Conservation (phyloP, 2,888 invertebrate species). For the Clostera curtula region DNA sequence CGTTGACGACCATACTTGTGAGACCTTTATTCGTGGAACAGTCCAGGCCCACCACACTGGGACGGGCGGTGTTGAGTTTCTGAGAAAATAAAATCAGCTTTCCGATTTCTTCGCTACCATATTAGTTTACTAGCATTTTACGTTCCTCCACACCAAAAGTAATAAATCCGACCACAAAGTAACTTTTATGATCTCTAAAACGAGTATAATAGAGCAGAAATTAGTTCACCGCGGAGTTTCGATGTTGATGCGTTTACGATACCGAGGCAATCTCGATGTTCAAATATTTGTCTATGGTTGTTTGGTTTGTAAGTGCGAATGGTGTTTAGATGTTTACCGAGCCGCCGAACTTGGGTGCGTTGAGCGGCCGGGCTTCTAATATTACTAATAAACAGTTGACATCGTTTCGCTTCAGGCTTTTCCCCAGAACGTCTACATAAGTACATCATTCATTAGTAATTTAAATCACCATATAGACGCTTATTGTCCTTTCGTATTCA, state of each 20-base stretch:
- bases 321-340: constrained; percentile 69
- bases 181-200: constrained; percentile 34
- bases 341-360: constrained; percentile 62
- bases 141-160: constrained; percentile 27
- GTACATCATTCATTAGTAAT: constrained; percentile 20
- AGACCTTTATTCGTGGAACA: constrained; percentile 16
- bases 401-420: constrained; percentile 38
- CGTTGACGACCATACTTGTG: constrained; percentile 1
- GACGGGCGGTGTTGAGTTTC: constrained; percentile 41
- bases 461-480: constrained; percentile 19
- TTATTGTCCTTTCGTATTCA: constrained; percentile 33
- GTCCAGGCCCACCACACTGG: constrained; percentile 17
- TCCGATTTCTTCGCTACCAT: constrained; percentile 55
- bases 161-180: constrained; percentile 23
- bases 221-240: constrained; percentile 33
- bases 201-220: constrained; percentile 35
- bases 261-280: constrained; percentile 55
- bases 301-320: constrained; percentile 73
- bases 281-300: constrained; percentile 69
- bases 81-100: constrained; percentile 57
- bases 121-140: constrained; percentile 57
- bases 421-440: constrained; percentile 20
- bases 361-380: constrained; percentile 44
- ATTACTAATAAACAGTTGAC: constrained; percentile 59
- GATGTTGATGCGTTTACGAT: constrained; percentile 40